These are phyloP conservation scores for Cochlearius cochlearius DNA, from an alignment of 2,113 vertebrate genomes.

Conservation along the genomic window DNA sequence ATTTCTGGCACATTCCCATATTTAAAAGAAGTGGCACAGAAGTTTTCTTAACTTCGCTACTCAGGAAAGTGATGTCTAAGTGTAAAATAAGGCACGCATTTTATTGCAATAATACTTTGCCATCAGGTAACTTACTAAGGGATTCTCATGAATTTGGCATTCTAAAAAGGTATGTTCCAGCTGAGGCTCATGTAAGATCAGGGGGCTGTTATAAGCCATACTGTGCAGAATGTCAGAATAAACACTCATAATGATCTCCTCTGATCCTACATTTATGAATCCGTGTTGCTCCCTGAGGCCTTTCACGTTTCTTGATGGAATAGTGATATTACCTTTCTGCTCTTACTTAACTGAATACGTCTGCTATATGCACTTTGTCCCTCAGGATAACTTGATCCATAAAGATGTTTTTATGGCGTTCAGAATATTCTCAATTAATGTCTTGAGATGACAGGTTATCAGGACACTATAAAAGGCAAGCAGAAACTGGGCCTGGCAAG, in stretches of 20 bases:
- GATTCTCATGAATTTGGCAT: not conserved
- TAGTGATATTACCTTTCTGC: not conserved
- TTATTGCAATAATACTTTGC: not conserved
- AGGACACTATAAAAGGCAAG: not conserved
- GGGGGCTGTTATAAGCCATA: not conserved
- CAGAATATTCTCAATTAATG: constrained; percentile 20
- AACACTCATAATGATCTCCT: not conserved
- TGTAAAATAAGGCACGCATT: not conserved
- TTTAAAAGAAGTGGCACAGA: not conserved
- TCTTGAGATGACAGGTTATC: not conserved
- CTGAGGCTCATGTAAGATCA: not conserved
- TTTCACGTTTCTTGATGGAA: not conserved
- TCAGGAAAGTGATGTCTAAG: not conserved
- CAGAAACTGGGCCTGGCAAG: constrained; percentile 32
- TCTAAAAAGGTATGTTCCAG: not conserved
- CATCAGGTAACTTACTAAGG: not conserved
- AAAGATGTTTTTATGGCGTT: not conserved
- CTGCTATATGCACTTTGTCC: not conserved
- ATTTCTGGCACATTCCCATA: not conserved
- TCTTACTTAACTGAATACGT: not conserved
- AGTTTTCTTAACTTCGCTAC: not conserved
- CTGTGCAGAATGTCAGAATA: not conserved
- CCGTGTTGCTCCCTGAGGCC: not conserved
- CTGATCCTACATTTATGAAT: not conserved
- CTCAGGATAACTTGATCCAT: not conserved